A percentile compares a stretch with the other conserved stretches of the same genome.
Evolutionary conservation across 92 coral and sea anemone species (phyloP).

Genomic region (Muricea muricata): DNA sequence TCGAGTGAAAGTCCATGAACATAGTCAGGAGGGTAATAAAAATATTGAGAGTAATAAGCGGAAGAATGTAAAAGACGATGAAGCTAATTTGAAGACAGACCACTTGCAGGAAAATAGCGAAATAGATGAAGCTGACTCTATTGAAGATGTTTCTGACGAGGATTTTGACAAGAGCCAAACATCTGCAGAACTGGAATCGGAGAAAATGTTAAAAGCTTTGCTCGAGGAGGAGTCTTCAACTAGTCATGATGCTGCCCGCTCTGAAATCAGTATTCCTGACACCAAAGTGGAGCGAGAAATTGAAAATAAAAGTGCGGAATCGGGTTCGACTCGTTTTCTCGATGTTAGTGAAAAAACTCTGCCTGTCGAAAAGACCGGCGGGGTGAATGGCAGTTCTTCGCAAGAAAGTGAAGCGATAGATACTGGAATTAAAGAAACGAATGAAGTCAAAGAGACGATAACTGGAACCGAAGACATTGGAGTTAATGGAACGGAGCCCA

Average conservation of each 20-base stretch:
- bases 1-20: not conserved
- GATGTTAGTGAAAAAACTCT: not conserved
- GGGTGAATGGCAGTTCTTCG: not conserved
- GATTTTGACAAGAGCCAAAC: too few relatives aligned
- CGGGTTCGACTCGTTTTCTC: slow-evolving; percentile 5
- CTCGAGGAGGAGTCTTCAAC: not conserved
- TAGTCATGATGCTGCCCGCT: not conserved
- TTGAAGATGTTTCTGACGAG: too few relatives aligned
- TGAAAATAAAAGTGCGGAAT: not conserved
- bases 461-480: not conserved
- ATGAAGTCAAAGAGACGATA: not conserved
- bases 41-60: not conserved
- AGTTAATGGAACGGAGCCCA: not conserved
- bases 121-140: not conserved
- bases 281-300: not conserved
- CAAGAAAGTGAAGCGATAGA: not conserved
- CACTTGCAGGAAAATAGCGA: not conserved
- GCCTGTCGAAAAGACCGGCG: not conserved
- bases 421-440: not conserved
- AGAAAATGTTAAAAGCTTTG: not conserved
- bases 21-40: not conserved
- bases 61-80: not conserved
- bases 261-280: not conserved
- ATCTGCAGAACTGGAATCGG: too few relatives aligned
- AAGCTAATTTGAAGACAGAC: not conserved